These are phyloP conservation scores for Lepidochrysops patricia DNA, from an alignment of 2,888 invertebrate species.

Conservation along the genomic window DNA sequence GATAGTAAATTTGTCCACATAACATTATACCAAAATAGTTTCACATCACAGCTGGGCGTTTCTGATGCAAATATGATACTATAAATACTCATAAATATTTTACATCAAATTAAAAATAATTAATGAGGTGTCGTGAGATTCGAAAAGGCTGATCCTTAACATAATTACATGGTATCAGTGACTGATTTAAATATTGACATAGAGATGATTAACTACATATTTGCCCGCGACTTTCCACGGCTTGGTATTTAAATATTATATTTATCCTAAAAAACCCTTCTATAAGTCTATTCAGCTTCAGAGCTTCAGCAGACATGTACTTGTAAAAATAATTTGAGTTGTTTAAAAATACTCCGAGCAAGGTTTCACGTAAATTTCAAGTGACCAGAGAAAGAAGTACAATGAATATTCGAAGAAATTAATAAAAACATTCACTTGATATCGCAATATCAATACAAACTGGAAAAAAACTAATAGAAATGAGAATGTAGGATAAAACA, in stretches of 20 bases:
- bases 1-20: background rate
- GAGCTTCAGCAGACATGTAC: no score
- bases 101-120: background rate
- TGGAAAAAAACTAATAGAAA: constrained; percentile 5
- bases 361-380: no score
- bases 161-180: background rate
- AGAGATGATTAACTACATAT: no score
- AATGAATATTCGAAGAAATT: no score
- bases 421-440: background rate
- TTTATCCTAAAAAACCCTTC: no score
- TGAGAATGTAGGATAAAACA: constrained; percentile 37
- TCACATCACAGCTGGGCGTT: constrained; percentile 7
- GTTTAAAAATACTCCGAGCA: no score
- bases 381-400: background rate
- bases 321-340: no score
- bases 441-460: background rate
- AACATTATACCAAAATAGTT: background rate
- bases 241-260: no score
- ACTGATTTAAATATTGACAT: background rate
- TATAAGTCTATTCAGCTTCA: no score
- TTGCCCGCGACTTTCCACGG: no score
- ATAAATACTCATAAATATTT: background rate
- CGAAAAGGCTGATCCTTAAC: background rate
- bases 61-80: constrained; percentile 2
- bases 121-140: background rate